Conservation (phyloP, 2,113 vertebrate species). For the Oncorhynchus tshawytscha region DNA sequence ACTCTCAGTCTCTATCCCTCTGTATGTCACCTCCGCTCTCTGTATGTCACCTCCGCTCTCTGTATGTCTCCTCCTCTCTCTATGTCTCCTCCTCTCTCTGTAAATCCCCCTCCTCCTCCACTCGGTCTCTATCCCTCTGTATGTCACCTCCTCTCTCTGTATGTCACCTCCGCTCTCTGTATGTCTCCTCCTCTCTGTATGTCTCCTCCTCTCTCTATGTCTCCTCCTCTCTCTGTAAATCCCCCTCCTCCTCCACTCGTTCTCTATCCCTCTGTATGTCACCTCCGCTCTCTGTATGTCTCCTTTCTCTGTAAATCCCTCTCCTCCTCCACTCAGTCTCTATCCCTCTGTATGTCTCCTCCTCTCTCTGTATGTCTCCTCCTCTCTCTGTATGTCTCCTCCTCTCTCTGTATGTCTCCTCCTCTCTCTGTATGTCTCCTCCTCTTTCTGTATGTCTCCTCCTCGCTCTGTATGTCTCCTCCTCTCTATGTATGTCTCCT, state of each 20-base stretch:
- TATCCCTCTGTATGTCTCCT: too few species aligned
- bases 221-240: slow-evolving; percentile 1
- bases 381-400: too few species aligned
- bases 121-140: not conserved
- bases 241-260: not conserved
- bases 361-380: too few species aligned
- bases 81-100: not conserved
- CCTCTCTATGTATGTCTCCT: slow-evolving; percentile 39
- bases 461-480: not conserved
- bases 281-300: too few species aligned
- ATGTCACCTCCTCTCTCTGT: slow-evolving; percentile 25
- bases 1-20: too few species aligned
- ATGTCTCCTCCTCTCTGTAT: slow-evolving; percentile 24
- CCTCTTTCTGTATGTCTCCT: too few species aligned
- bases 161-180: slow-evolving; percentile 9
- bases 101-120: not conserved
- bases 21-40: slow-evolving; percentile 20
- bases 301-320: too few species aligned
- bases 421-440: too few species aligned
- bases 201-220: slow-evolving; percentile 31
- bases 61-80: slow-evolving; percentile 16
- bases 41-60: slow-evolving; percentile 29
- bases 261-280: too few species aligned
- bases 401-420: too few species aligned
- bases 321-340: too few species aligned